A percentile compares a stretch with the other conserved stretches of the same genome.
Evolutionary conservation across 1,140 invertebrate genomes (phyloP).

Genomic region (Ceratina australensis): DNA sequence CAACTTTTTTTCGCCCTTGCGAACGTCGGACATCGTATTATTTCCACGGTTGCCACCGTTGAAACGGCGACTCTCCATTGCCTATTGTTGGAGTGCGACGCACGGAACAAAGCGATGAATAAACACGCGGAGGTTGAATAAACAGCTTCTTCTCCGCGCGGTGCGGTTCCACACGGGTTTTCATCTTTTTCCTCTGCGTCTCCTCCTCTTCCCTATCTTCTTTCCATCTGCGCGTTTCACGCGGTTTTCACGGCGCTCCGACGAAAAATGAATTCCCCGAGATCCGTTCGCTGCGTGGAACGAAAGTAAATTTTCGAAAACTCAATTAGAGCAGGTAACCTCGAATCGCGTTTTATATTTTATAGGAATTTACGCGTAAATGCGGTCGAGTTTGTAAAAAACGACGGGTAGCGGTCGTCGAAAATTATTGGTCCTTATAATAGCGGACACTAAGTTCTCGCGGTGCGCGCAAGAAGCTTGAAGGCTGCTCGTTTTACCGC

Average conservation of each 20-base stretch:
- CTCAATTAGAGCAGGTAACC: too few relatives aligned
- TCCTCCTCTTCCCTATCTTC: neutral
- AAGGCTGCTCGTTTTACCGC: neutral
- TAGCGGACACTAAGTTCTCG: neutral
- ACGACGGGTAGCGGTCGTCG: neutral
- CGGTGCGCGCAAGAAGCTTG: slow-evolving; percentile 10
- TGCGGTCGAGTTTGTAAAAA: too few relatives aligned
- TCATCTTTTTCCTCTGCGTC: neutral
- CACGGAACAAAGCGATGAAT: slow-evolving; percentile 23
- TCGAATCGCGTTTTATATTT: too few relatives aligned
- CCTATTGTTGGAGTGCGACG: slow-evolving; percentile 22
- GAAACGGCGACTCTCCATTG: slow-evolving; percentile 6
- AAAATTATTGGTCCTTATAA: slow-evolving; percentile 4
- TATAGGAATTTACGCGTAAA: too few relatives aligned
- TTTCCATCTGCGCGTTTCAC: neutral
- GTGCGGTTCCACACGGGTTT: neutral
- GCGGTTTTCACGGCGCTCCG: neutral
- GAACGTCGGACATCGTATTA: slow-evolving; percentile 10
- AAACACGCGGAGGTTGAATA: slow-evolving; percentile 34
- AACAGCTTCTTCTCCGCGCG: slow-evolving; percentile 34
- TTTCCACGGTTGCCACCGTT: neutral
- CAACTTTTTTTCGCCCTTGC: too few relatives aligned
- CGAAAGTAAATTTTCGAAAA: too few relatives aligned
- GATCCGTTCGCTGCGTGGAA: too few relatives aligned
- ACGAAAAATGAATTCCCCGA: too few relatives aligned